phyloP scores from a whole-genome alignment of 2,888 invertebrate species.

The Drosophila antonietae region DNA sequence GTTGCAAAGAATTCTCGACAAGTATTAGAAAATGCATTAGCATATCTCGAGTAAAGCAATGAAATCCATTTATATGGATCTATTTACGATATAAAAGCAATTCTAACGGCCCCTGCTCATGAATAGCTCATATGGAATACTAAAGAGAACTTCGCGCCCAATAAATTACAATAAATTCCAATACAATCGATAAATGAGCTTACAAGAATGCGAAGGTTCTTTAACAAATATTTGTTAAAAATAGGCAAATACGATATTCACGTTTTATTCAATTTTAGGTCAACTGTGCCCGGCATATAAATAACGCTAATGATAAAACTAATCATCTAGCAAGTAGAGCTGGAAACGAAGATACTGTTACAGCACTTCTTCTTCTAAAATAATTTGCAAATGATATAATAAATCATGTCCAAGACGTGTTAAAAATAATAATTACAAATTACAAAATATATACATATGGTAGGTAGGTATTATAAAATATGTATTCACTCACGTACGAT shows the following conservation, averaged over 20 bases:
- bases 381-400: background rate
- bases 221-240: slow-evolving; percentile 15
- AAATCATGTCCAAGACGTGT: background rate
- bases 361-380: background rate
- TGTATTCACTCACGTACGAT: slow-evolving; percentile 70
- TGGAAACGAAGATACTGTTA: background rate
- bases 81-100: background rate
- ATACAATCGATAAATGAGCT: slow-evolving; percentile 37
- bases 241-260: slow-evolving; percentile 38
- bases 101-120: background rate
- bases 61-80: slow-evolving; percentile 2
- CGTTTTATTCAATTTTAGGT: slow-evolving; percentile 62
- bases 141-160: slow-evolving; percentile 9
- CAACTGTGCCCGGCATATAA: slow-evolving; percentile 52
- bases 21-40: background rate
- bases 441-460: background rate
- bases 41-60: background rate
- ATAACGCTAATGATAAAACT: slow-evolving; percentile 17
- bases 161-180: slow-evolving; percentile 60
- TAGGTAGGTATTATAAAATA: slow-evolving; percentile 4
- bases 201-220: slow-evolving; percentile 42
- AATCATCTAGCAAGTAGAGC: too few species aligned
- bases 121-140: slow-evolving; percentile 25
- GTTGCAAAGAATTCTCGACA: background rate
- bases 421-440: background rate